A percentile compares a stretch with the other conserved stretches of the same genome.
phyloP scores from a whole-genome alignment of 2,888 invertebrate genomes.

The Imbricaverruca yamaguchii region DNA sequence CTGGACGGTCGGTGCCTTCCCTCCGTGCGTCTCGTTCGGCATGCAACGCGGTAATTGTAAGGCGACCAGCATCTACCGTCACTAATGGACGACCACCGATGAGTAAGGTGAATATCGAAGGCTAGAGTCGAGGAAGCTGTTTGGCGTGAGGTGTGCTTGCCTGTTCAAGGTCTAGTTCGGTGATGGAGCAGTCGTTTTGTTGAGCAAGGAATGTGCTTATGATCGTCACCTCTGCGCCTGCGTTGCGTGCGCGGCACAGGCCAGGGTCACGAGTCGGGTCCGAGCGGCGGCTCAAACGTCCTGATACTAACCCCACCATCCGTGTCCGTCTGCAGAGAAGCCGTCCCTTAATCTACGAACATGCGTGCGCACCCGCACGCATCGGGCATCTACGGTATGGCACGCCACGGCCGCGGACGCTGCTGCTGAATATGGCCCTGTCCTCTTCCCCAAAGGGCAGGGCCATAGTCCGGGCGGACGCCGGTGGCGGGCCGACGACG shows the following conservation, averaged over 20 bases:
- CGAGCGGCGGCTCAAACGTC: background rate
- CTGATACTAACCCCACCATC: background rate
- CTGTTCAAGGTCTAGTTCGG: background rate
- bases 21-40: no score
- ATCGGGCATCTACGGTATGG: background rate
- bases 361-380: background rate
- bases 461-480: background rate
- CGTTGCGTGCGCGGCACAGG: background rate
- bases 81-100: background rate
- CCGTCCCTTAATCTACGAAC: background rate
- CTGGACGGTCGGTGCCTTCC: no score
- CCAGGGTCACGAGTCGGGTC: background rate
- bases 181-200: background rate
- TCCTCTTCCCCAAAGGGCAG: constrained; percentile 9
- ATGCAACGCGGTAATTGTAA: no score
- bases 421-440: background rate
- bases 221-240: background rate
- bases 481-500: background rate
- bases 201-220: constrained; percentile 6
- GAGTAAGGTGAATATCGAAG: background rate
- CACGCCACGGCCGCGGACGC: background rate
- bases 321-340: background rate
- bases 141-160: background rate
- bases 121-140: background rate
- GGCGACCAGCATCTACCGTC: background rate